Evolutionary conservation across 2,797 vertebrate genomes (phyloP), one percentile per base, ranked within the genome.

Genomic region (Pampus argenteus): DNA sequence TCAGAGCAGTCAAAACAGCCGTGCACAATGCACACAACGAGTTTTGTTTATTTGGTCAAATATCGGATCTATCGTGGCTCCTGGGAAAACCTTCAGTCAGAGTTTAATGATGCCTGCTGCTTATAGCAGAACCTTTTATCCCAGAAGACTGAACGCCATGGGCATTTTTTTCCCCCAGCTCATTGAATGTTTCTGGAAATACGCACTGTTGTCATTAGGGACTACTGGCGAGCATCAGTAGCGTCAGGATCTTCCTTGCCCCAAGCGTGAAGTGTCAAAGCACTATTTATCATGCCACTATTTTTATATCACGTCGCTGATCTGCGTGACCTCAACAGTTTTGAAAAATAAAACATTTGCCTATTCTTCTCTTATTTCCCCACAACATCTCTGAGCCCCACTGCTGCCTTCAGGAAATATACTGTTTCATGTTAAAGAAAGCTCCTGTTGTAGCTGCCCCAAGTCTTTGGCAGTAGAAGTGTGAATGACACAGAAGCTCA

Each of bases 101-200:
- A 73, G 59, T 56, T 58, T 66, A 73, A 45, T 68, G 77, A 77
- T 64, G 79, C 77, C 78, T 73, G 66, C 84, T 60, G 52, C 80
- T 74, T 45, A 56, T 60, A 78, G 74, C 71, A 36, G 36, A 76
- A 56, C 49, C 79, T 70, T 76, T 84, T 58, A 60, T 79, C 66
- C 71, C 72, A 4, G 31, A 70, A 68, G 85, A 68, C 69, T 45
- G 51, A 66, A 68, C 3, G 74, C 74, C 57, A 38, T 8, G 45
- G 85, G 79, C 75, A 0, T 50, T 64, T 71, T 45, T 67, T 74
- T 36, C 28, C 74, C 70, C 50, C 73, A 42, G 71, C 64, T 48
- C 64, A 71, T 70, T 72, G 71, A 79, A 76, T 64, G 66, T 69
- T 86, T 87, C 66, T 54, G 67, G 69, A 67, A 66, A 71, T 52